Conservation (phyloP, 1,140 invertebrate species). For the Nasonia longicornis region DNA sequence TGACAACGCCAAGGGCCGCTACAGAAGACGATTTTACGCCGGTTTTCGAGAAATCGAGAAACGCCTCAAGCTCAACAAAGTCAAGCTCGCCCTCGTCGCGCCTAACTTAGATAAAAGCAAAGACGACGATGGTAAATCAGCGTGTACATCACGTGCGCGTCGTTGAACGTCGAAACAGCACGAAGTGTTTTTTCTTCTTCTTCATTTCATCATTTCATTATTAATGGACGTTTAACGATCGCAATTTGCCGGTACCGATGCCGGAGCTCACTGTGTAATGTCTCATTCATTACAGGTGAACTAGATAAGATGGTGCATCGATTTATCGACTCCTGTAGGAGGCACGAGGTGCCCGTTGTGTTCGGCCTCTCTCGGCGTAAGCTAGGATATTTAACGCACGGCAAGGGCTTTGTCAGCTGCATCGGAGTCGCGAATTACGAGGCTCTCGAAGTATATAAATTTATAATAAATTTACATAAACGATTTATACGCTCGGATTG, state of each 20-base stretch:
- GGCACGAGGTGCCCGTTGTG: conserved; percentile 68
- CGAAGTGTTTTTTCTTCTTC: too few species aligned
- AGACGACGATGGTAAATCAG: conserved; percentile 48
- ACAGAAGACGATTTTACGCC: conserved; percentile 53
- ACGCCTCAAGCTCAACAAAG: conserved; percentile 52
- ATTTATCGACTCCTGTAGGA: conserved; percentile 51
- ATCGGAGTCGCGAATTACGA: conserved; percentile 73
- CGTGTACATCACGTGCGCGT: background rate
- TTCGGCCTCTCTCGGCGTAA: conserved; percentile 70
- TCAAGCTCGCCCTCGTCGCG: conserved; percentile 57
- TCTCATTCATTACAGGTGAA: conserved; percentile 50
- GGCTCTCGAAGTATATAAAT: conserved; percentile 68
- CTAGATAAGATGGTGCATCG: conserved; percentile 52
- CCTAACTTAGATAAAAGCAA: conserved; percentile 56
- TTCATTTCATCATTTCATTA: too few species aligned
- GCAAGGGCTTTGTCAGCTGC: conserved; percentile 70
- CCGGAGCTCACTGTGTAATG: background rate
- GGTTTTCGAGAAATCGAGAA: conserved; percentile 58
- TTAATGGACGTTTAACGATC: background rate
- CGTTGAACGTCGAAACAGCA: too few species aligned
- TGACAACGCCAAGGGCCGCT: conserved; percentile 54
- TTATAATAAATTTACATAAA: background rate
- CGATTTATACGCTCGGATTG: background rate
- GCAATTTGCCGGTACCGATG: background rate
- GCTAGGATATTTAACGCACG: conserved; percentile 70